Percentiles rank a stretch among this genome's conserved stretches.
phyloP scores from a whole-genome alignment of 2,888 invertebrate species.

The Zeuzera pyrina region DNA sequence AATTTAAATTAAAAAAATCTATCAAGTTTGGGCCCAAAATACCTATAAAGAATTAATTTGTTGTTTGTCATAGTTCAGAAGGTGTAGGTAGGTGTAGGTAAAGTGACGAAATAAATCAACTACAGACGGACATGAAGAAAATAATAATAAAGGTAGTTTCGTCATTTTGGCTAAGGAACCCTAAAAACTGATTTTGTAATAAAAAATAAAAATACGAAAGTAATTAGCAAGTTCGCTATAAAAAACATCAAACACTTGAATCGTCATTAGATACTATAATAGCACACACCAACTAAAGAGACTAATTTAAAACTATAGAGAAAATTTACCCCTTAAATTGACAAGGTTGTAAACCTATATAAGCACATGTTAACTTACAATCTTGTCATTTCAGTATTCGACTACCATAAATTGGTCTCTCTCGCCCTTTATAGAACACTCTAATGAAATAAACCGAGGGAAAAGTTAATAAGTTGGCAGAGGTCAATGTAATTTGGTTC shows the following conservation, averaged over 20 bases:
- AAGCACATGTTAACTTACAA: slow-evolving; percentile 44
- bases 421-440: slow-evolving; percentile 12
- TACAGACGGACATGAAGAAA: too few species aligned
- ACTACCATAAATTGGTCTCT: slow-evolving; percentile 21
- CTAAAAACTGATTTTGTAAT: too few species aligned
- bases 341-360: slow-evolving; percentile 32
- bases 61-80: too few species aligned
- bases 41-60: too few species aligned
- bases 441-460: slow-evolving; percentile 12
- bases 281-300: not conserved
- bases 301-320: not conserved
- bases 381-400: slow-evolving; percentile 25
- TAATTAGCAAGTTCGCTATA: not conserved
- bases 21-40: too few species aligned
- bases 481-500: slow-evolving; percentile 32
- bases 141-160: too few species aligned
- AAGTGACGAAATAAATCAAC: too few species aligned
- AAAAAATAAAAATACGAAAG: not conserved
- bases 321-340: slow-evolving; percentile 25
- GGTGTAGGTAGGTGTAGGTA: too few species aligned
- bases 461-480: slow-evolving; percentile 19
- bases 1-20: too few species aligned
- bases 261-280: not conserved
- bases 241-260: not conserved
- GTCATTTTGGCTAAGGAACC: too few species aligned